These are phyloP conservation scores for Tor tambroides DNA, from an alignment of 2,113 vertebrate genomes.

Conservation along the genomic window DNA sequence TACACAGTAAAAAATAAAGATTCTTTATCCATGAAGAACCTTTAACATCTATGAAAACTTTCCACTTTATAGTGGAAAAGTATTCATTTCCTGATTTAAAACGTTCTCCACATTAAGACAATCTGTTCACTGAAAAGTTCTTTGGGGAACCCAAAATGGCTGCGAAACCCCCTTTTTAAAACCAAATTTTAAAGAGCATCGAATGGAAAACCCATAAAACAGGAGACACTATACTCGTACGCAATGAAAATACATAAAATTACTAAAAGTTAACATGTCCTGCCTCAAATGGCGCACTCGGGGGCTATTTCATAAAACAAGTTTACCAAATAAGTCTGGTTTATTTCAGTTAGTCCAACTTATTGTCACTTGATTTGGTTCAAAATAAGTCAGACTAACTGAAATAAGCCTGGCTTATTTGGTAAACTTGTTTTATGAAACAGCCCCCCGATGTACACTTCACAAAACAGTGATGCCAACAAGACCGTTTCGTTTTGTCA, in stretches of 20 bases:
- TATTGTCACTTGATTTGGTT: no score
- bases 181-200: neutral
- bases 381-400: no score
- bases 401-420: no score
- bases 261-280: no score
- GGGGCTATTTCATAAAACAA: no score
- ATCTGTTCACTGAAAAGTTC: neutral
- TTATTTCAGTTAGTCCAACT: no score
- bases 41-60: neutral
- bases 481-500: neutral
- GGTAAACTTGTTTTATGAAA: no score
- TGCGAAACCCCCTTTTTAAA: neutral
- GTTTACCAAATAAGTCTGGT: no score
- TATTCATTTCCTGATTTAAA: neutral
- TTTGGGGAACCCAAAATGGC: neutral
- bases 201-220: neutral
- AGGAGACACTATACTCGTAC: neutral
- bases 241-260: no score
- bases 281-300: no score
- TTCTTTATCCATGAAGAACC: no score
- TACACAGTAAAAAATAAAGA: neutral
- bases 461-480: neutral
- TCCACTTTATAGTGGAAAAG: neutral
- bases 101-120: neutral
- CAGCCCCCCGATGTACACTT: neutral